Percentiles rank a stretch among this genome's conserved stretches.
phyloP scores from a whole-genome alignment of 2,113 vertebrate genomes.

The Puffinus mauretanicus region DNA sequence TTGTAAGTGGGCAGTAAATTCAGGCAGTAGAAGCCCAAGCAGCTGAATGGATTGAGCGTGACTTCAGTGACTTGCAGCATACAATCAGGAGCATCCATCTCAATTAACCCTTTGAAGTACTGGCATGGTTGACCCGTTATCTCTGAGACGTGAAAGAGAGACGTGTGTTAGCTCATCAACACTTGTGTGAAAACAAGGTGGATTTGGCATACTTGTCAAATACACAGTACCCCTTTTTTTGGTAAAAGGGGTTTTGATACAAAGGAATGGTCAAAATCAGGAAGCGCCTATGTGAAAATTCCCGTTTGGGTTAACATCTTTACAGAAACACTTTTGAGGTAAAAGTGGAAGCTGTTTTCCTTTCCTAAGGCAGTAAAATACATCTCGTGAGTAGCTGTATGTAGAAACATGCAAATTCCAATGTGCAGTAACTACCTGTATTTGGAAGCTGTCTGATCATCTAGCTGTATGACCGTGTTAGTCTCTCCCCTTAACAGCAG shows the following conservation, averaged over 20 bases:
- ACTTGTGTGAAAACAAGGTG: neutral
- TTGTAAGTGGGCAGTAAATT: neutral
- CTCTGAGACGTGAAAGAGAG: neutral
- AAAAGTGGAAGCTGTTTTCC: neutral
- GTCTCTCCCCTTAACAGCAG: neutral
- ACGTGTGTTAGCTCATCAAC: neutral
- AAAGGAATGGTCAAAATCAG: neutral
- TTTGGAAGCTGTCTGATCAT: neutral
- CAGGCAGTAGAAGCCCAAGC: neutral
- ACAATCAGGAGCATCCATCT: neutral
- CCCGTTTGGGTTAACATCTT: neutral
- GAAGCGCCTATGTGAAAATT: neutral
- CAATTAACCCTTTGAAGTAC: neutral
- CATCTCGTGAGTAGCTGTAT: neutral
- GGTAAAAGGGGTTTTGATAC: neutral
- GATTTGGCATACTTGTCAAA: neutral
- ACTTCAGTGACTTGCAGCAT: neutral
- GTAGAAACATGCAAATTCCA: neutral
- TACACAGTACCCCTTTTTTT: neutral
- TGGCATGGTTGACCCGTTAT: neutral
- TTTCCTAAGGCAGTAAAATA: neutral
- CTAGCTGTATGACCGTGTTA: neutral
- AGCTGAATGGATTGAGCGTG: neutral
- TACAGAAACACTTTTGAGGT: neutral
- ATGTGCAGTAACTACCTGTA: neutral